Base-by-base conservation (phyloP, 1,140 invertebrate species). In the Zaprionus vittiger region DNA sequence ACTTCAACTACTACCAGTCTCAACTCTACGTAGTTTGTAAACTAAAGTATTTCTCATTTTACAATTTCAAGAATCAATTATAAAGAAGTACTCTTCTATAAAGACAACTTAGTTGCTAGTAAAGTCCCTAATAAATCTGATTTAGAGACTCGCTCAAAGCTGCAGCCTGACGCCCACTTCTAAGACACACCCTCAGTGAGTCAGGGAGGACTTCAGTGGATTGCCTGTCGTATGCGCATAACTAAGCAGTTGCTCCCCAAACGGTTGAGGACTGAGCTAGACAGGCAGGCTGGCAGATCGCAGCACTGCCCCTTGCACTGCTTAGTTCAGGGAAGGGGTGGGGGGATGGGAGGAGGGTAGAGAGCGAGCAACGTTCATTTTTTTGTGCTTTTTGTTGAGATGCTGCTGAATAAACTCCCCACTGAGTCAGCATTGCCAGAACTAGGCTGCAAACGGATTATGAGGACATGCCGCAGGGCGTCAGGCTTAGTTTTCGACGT, bases 371-470 rank as follows among this genome's bases (percentile, higher is more conserved):
- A 24, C 2, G 22, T 56, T 55, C 20, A 22, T 60, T 73, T 17
- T 17, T 26, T 65, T 59, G n/a, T 52, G 17, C 24, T 52, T 56
- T 54, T 67, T 22, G 31, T 37, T 7, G 24, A 31, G 11, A 49
- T 41, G 37, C 60, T 65, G 41, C 41, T 59, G 41, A 61, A 75
- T 74, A 72, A 70, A 77, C 70, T 67, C 78, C 57, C 70, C 72
- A 81, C 81, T 81, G 85, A 89, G 81, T 89, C 84, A 90, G 84
- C 84, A 90, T 41, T 83, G 77, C 77, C 78, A 56, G 69, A 76
- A 74, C 85, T 90, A 89, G 84, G 84, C 84, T 90, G 81, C 85
- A 84, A 89, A 89, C 84, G 84, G 84, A 89, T 89, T 89, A 89
- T 83, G 84, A 89, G 84, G 85, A 89, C 84, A 89, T 90, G 81